Conservation (phyloP, 2,888 invertebrate genomes). For the Agrypnus murinus region DNA sequence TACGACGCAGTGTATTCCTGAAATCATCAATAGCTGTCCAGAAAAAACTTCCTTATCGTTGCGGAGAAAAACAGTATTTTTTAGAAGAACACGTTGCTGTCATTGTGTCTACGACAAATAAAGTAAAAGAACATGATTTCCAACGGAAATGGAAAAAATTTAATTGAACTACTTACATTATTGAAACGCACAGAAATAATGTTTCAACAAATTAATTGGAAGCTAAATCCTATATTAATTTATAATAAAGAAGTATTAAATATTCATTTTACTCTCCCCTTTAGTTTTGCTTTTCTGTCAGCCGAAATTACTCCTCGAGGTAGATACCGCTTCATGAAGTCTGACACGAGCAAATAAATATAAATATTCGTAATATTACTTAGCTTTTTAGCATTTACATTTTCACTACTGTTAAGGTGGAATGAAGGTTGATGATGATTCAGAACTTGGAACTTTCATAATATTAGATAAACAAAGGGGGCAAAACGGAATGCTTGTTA, state of each 20-base stretch:
- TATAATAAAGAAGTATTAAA: no score
- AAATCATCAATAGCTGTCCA: conserved; percentile 11
- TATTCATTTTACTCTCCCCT: no score
- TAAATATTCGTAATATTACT: not conserved
- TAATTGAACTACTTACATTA: no score
- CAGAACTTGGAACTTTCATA: conserved; percentile 10
- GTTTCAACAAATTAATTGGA: no score
- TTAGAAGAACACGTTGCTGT: not conserved
- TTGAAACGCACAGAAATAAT: no score
- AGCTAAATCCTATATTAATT: no score
- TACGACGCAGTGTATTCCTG: not conserved
- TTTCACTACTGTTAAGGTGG: not conserved
- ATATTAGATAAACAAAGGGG: conserved; percentile 17
- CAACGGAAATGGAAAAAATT: conserved; percentile 8
- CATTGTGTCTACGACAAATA: not conserved
- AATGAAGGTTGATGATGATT: conserved; percentile 19
- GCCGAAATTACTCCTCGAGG: no score
- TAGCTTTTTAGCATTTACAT: not conserved
- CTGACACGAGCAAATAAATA: not conserved
- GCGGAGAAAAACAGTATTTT: conserved; percentile 14
- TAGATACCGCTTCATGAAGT: no score
- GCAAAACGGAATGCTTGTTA: conserved; percentile 6
- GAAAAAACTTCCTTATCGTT: conserved; percentile 9
- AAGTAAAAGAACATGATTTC: no score
- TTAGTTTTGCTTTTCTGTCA: no score